These are phyloP conservation scores for Aphyosemion australe DNA, from an alignment of 2,113 vertebrate genomes.

Conservation along the genomic window DNA sequence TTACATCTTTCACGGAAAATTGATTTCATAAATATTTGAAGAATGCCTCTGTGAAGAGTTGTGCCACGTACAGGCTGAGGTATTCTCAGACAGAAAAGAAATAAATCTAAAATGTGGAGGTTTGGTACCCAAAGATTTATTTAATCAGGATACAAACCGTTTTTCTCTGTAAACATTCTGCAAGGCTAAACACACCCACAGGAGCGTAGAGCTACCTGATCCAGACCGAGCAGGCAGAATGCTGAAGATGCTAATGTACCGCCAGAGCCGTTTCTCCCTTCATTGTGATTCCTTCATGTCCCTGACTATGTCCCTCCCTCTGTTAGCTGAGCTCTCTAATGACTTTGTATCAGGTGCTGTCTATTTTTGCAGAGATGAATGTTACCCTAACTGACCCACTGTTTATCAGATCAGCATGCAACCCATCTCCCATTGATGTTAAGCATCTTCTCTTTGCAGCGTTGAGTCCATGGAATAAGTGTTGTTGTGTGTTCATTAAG, in stretches of 20 bases:
- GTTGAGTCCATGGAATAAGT: slow-evolving; percentile 7
- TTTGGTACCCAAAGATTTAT: background rate
- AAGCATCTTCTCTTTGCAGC: slow-evolving; percentile 2
- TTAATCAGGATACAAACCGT: slow-evolving; percentile 19
- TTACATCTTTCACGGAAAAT: slow-evolving; percentile 44
- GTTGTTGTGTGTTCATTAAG: slow-evolving; percentile 1
- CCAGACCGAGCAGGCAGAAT: slow-evolving; percentile 51
- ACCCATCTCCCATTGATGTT: slow-evolving; percentile 26
- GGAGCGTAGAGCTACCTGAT: slow-evolving; percentile 52
- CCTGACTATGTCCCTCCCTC: slow-evolving; percentile 16
- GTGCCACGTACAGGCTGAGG: background rate
- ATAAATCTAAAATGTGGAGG: background rate
- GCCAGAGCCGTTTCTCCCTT: slow-evolving; percentile 25
- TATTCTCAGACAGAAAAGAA: slow-evolving; percentile 13
- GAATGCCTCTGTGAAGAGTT: slow-evolving; percentile 4
- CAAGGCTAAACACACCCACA: slow-evolving; percentile 45
- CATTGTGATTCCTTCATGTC: slow-evolving; percentile 4
- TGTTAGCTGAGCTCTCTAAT: slow-evolving; percentile 52
- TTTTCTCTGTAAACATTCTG: slow-evolving; percentile 32
- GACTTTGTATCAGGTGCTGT: slow-evolving; percentile 63
- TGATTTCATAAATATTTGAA: slow-evolving; percentile 54
- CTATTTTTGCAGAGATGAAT: slow-evolving; percentile 42
- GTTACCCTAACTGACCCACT: slow-evolving; percentile 45
- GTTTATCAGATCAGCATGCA: slow-evolving; percentile 59
- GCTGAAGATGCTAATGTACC: slow-evolving; percentile 59